Conservation (phyloP, 2,113 vertebrate genomes). For the Rattus rattus region DNA sequence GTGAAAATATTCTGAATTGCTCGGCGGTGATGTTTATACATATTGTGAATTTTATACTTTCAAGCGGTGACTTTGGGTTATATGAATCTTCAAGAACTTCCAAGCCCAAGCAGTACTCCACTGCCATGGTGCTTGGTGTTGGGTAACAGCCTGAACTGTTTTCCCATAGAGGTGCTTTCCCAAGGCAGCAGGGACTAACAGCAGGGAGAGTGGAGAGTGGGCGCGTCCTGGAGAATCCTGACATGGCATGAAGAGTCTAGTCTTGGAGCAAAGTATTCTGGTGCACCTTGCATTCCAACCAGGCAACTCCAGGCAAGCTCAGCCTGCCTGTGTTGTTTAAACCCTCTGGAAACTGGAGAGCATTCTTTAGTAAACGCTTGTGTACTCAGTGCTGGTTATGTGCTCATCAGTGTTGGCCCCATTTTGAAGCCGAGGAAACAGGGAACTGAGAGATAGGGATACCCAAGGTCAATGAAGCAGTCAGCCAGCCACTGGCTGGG, state of each 20-base stretch:
- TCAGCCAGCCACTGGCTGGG: not conserved
- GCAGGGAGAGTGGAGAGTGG: not conserved
- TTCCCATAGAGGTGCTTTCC: not conserved
- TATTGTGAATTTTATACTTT: not conserved
- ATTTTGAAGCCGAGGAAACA: slow-evolving; percentile 6
- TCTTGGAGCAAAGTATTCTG: not conserved
- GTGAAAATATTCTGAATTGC: slow-evolving; percentile 22
- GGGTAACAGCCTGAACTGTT: not conserved
- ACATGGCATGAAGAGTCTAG: not conserved
- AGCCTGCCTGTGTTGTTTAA: not conserved
- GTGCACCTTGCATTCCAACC: not conserved
- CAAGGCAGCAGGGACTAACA: not conserved
- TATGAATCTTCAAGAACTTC: not conserved
- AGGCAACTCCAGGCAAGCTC: slow-evolving; percentile 17
- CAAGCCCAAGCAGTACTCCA: not conserved
- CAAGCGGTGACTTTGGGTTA: not conserved
- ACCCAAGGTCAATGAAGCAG: not conserved
- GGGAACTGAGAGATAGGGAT: not conserved
- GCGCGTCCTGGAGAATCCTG: slow-evolving; percentile 7
- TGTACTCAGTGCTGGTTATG: not conserved
- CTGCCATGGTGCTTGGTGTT: not conserved
- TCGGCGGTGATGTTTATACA: not conserved
- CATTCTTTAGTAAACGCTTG: not conserved
- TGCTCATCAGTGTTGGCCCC: not conserved
- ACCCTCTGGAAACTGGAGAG: not conserved